Evolutionary conservation across 2,113 vertebrate species (phyloP).

Genomic region (Cyprichromis sp.): DNA sequence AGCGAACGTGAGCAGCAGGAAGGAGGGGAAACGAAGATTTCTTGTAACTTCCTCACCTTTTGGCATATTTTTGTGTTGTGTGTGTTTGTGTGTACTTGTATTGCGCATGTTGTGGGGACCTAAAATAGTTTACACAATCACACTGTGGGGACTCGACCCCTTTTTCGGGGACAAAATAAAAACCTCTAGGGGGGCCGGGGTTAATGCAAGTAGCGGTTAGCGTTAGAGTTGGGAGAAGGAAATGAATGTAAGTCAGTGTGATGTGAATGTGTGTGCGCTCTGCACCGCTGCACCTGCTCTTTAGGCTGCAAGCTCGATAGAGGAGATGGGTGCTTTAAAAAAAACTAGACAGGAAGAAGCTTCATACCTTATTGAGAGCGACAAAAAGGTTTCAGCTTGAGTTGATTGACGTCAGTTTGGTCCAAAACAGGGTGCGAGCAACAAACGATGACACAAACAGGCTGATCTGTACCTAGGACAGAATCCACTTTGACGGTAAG

Average conservation of each 20-base stretch:
- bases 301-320: conserved; percentile 24
- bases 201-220: background rate
- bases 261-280: background rate
- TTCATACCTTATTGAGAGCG: background rate
- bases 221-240: background rate
- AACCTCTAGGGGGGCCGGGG: background rate
- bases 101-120: background rate
- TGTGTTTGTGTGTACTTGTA: background rate
- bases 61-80: background rate
- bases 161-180: background rate
- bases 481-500: conserved; percentile 22
- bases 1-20: background rate
- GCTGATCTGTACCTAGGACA: background rate
- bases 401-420: conserved; percentile 37
- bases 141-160: background rate
- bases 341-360: conserved; percentile 55
- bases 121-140: background rate
- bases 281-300: conserved; percentile 58
- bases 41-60: conserved; percentile 43
- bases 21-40: conserved; percentile 27
- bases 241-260: background rate
- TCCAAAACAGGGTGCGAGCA: background rate
- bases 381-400: conserved; percentile 14
- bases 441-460: background rate
- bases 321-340: background rate